Conservation (phyloP, 2,888 invertebrate genomes). For the Leptopterna dolabrata region DNA sequence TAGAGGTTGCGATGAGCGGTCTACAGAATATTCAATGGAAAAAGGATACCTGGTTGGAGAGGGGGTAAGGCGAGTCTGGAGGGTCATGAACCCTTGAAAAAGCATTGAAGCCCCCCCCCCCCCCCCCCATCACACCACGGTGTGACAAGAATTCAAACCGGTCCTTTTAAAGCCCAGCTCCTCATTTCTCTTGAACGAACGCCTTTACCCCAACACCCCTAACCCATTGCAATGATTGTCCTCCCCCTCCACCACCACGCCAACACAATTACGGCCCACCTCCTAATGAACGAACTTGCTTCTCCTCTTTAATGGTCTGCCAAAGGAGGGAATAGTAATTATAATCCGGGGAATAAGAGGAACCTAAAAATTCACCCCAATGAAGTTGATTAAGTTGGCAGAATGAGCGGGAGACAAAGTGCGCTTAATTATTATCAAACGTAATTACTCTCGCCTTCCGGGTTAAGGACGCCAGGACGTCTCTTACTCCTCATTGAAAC, state of each 20-base stretch:
- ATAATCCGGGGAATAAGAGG: constrained; percentile 41
- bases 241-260: neutral
- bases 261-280: neutral
- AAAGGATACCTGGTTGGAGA: too few relatives aligned
- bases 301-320: constrained; percentile 38
- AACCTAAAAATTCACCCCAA: constrained; percentile 27
- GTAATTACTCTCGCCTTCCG: constrained; percentile 34
- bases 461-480: neutral
- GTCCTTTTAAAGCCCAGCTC: constrained; percentile 35
- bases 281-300: constrained; percentile 44
- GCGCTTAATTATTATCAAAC: constrained; percentile 34
- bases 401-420: constrained; percentile 14
- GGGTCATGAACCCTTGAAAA: constrained; percentile 5
- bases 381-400: constrained; percentile 39
- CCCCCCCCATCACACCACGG: too few relatives aligned
- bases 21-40: too few relatives aligned
- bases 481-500: neutral
- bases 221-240: neutral
- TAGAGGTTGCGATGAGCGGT: neutral
- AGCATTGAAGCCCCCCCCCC: constrained; percentile 1
- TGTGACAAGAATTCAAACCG: constrained; percentile 46
- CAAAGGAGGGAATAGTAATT: constrained; percentile 46
- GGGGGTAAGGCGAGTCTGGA: neutral
- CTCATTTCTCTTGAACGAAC: constrained; percentile 38
- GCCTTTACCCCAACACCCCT: neutral